These are phyloP conservation scores for Ornithoptera priamus DNA, from an alignment of 2,888 invertebrate species.

Conservation along the genomic window DNA sequence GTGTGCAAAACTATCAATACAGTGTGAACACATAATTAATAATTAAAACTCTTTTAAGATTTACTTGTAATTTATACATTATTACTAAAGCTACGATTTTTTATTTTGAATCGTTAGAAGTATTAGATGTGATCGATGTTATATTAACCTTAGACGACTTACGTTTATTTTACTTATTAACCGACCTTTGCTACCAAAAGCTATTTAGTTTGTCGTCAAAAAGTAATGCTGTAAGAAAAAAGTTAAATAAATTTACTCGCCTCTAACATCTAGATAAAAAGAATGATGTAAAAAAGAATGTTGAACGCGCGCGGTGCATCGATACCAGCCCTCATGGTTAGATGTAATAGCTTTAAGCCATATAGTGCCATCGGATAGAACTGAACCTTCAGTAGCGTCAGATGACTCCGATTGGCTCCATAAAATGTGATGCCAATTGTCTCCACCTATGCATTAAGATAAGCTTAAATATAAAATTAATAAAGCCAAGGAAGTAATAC, in stretches of 20 bases:
- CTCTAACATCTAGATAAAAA: constrained; percentile 71
- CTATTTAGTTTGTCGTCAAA: not conserved
- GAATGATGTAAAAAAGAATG: constrained; percentile 69
- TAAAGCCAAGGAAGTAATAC: not conserved
- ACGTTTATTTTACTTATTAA: not conserved
- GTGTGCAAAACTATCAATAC: not conserved
- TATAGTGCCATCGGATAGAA: constrained; percentile 86
- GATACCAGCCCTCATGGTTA: constrained; percentile 90
- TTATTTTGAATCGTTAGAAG: no score
- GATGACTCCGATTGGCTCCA: constrained; percentile 68
- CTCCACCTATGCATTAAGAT: constrained; percentile 52
- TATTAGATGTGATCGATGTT: no score
- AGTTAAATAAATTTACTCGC: constrained; percentile 38
- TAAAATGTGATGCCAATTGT: constrained; percentile 71
- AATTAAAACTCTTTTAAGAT: not conserved
- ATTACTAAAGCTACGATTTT: no score
- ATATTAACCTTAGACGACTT: not conserved
- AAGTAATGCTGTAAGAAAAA: not conserved
- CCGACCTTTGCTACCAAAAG: not conserved
- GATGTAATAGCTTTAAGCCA: constrained; percentile 86
- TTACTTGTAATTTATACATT: not conserved
- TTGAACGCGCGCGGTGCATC: constrained; percentile 86
- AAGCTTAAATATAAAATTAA: constrained; percentile 3
- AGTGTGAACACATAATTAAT: not conserved
- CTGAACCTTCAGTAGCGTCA: constrained; percentile 76